A percentile compares a stretch with the other conserved stretches of the same genome.
phyloP scores from a whole-genome alignment of 2,888 invertebrate genomes.

The Cecidostiba fungosa region DNA sequence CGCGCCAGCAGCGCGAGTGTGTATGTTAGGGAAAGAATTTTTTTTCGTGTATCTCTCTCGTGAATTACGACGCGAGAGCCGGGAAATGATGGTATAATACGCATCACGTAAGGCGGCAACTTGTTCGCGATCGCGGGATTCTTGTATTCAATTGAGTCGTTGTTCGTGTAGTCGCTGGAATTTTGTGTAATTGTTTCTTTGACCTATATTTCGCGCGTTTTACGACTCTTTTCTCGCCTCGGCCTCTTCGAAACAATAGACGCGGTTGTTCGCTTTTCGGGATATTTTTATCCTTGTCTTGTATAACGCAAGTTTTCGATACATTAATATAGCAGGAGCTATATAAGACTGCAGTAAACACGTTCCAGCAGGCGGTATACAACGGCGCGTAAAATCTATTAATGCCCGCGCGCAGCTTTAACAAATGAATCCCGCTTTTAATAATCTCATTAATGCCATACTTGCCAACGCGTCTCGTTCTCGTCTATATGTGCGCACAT shows the following conservation, averaged over 20 bases:
- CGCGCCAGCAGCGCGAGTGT: not conserved
- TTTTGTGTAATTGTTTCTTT: not conserved
- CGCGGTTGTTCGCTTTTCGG: slow-evolving; percentile 3
- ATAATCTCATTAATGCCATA: slow-evolving; percentile 56
- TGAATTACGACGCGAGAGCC: slow-evolving; percentile 42
- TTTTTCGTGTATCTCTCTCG: not conserved
- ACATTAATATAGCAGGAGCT: not conserved
- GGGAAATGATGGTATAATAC: slow-evolving; percentile 33
- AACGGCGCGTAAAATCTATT: slow-evolving; percentile 59
- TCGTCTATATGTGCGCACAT: not conserved
- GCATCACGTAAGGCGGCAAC: slow-evolving; percentile 5
- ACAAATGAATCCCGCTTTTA: slow-evolving; percentile 57
- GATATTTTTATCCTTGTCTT: not conserved
- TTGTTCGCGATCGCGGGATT: not conserved
- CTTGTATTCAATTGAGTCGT: slow-evolving; percentile 39
- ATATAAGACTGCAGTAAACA: slow-evolving; percentile 41
- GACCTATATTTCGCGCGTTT: not conserved
- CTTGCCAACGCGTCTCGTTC: slow-evolving; percentile 18
- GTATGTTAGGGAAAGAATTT: not conserved
- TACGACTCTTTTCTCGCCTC: not conserved
- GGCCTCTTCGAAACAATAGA: not conserved
- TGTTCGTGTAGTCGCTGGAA: not conserved
- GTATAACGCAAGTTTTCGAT: not conserved
- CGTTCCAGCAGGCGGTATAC: not conserved
- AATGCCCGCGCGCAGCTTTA: slow-evolving; percentile 31